Base-by-base conservation (phyloP, 2,797 vertebrate species). In the Chrysocyon brachyurus region DNA sequence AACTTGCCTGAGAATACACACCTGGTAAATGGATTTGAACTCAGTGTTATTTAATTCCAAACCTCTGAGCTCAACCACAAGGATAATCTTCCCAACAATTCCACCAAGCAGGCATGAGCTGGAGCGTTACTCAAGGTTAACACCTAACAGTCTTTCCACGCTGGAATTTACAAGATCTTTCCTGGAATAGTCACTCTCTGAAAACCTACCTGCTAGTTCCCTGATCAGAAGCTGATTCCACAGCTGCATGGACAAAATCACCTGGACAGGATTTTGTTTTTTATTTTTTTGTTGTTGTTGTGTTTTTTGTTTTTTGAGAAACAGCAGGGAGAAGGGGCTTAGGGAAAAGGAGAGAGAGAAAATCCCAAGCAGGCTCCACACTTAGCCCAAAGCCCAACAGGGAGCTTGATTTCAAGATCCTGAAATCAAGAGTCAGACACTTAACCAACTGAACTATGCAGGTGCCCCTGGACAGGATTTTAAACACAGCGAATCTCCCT, bases 151-250 rank as follows among this genome's bases (percentile, higher is more conserved):
- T 15, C 4, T 70, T 36, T 90, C 66, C 66, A 66, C n/a, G 22
- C 33, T 92, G 54, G 57, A 87, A 75, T 57, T 61, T 21, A 64
- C 19, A 75, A 85, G 10, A 70, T 61, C 26, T 54, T 82, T 61
- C 75, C 68, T 92, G 17, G 40, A 96, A 83, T 22, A 66, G 83
- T 84, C 75, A 81, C 14, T 86, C 28, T 26, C 52, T 85, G 12
- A 31, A 1, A 17, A 19, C 21, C 10, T 14, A 68, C 2, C 36
- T 54, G 36, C 79, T 70, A 84, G 66, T 94, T 93, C 49, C 28
- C 9, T 94, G 49, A 57, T 75, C n/a, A 84, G 77, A 97, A 95
- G 19, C 14, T 87, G 57, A 90, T 75, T 85, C 86, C 61, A 72
- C 61, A 28, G 16, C 70, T 90, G 56, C 21, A 54, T 12, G 17